A percentile compares a stretch with the other conserved stretches of the same genome.
Evolutionary conservation across 2,888 invertebrate genomes (phyloP).

Genomic region (Cinara cedri): DNA sequence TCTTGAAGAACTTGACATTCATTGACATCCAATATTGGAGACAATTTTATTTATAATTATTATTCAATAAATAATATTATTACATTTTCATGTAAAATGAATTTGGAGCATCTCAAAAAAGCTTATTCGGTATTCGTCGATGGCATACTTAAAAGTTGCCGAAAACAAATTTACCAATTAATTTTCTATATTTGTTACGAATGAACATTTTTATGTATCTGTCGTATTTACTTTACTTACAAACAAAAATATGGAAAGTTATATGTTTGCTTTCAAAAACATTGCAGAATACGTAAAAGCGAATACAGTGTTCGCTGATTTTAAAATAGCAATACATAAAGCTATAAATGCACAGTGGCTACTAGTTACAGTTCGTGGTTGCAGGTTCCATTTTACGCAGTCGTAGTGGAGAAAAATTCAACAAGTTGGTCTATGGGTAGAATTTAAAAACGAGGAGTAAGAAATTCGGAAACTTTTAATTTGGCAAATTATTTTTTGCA

Average conservation of each 20-base stretch:
- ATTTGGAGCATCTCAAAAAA: neutral
- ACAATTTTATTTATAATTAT: neutral
- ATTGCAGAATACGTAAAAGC: no score
- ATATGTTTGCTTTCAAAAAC: no score
- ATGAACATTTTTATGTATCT: neutral
- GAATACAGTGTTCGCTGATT: no score
- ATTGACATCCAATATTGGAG: neutral
- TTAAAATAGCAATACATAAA: no score
- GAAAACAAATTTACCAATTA: neutral
- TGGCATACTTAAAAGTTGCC: neutral
- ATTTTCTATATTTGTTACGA: neutral
- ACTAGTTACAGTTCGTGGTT: neutral
- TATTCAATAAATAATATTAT: neutral
- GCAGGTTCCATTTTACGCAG: neutral
- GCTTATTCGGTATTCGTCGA: neutral
- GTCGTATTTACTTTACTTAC: neutral
- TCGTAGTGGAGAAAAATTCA: neutral
- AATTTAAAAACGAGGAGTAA: neutral
- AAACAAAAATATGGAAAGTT: neutral
- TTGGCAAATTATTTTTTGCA: slow-evolving; percentile 1
- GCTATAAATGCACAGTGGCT: neutral
- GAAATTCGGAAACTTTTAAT: neutral
- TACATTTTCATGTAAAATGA: neutral
- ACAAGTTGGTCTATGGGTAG: neutral
- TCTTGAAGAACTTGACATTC: neutral